Evolutionary conservation across 2,797 vertebrate species (phyloP).

Genomic region (Premnoplex brunnescens): DNA sequence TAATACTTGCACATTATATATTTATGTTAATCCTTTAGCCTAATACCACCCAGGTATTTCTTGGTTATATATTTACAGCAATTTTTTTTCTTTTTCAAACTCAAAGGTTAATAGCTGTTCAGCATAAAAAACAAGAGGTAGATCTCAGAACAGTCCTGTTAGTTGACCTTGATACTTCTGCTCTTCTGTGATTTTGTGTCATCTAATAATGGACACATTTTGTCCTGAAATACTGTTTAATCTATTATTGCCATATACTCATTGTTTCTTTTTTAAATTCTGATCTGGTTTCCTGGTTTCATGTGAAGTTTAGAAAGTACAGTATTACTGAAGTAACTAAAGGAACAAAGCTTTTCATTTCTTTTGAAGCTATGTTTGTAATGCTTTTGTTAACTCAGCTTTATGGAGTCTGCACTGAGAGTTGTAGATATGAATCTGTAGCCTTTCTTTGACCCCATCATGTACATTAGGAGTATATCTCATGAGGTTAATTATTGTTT

Average conservation of each 20-base stretch:
- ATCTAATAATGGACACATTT: not conserved
- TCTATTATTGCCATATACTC: not conserved
- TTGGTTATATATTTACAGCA: not conserved
- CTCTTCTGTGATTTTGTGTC: not conserved
- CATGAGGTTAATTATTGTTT: not conserved
- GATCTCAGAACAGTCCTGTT: not conserved
- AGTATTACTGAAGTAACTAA: not conserved
- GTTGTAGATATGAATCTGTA: not conserved
- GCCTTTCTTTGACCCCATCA: not conserved
- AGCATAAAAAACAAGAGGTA: not conserved
- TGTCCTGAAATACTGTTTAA: not conserved
- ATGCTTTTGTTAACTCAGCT: not conserved
- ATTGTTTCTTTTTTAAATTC: not conserved
- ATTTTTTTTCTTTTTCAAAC: not conserved
- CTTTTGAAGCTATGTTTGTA: not conserved
- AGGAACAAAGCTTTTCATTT: not conserved
- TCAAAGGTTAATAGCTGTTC: not conserved
- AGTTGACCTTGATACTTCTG: not conserved
- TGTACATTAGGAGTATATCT: not conserved
- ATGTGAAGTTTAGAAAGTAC: not conserved
- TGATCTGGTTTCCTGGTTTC: not conserved
- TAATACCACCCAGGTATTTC: not conserved
- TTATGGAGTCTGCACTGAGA: not conserved
- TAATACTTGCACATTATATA: not conserved
- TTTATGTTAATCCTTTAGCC: not conserved